These are phyloP conservation scores for Gastracanthus pulcherrimus DNA, from an alignment of 2,888 invertebrate species.

Conservation along the genomic window DNA sequence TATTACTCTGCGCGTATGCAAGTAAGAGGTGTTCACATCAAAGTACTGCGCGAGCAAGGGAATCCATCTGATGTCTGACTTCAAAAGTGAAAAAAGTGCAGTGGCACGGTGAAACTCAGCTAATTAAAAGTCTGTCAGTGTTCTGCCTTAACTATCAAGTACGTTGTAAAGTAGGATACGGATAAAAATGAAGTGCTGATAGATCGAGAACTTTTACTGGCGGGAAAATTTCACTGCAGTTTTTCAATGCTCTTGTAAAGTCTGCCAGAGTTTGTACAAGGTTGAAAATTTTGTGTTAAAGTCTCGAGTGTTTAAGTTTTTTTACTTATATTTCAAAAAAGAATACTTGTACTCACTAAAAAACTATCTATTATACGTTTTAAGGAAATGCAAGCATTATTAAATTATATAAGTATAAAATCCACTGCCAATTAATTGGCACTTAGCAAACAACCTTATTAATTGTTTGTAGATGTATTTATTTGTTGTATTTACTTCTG, in stretches of 20 bases:
- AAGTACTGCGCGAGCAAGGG: not conserved
- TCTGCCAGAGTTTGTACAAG: constrained; percentile 22
- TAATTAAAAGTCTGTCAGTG: constrained; percentile 57
- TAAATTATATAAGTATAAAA: too few species aligned
- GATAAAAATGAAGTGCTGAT: constrained; percentile 37
- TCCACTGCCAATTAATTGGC: too few species aligned
- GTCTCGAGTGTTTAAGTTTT: not conserved
- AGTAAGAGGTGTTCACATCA: not conserved
- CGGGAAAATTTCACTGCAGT: constrained; percentile 10
- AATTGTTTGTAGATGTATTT: too few species aligned
- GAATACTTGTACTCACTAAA: too few species aligned
- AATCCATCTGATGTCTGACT: not conserved
- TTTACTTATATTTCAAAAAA: not conserved
- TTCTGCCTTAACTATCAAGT: constrained; percentile 46
- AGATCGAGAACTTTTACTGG: constrained; percentile 43
- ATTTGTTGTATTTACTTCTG: too few species aligned
- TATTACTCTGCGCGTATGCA: too few species aligned
- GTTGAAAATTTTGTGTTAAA: constrained; percentile 30
- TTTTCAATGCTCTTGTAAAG: constrained; percentile 30
- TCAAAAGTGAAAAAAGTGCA: not conserved
- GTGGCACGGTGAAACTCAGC: constrained; percentile 32
- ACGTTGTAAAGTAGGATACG: not conserved
- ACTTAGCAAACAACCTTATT: too few species aligned
- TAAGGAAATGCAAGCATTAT: too few species aligned
- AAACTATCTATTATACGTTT: too few species aligned